Evolutionary conservation across 2,797 vertebrate genomes (phyloP).

Genomic region (Acipenser ruthenus): DNA sequence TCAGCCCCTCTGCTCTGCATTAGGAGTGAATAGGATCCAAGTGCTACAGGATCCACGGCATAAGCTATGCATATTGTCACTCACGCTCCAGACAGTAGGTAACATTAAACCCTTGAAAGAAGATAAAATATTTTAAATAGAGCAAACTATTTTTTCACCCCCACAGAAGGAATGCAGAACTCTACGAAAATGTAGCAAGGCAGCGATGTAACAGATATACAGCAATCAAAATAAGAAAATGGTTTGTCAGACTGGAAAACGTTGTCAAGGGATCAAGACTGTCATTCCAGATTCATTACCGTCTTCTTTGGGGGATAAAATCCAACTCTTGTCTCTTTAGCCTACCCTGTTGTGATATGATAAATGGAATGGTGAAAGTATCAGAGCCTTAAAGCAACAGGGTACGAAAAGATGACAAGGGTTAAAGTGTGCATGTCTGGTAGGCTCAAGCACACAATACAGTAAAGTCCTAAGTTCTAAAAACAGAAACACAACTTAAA

Average conservation of each 20-base stretch:
- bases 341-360: conserved; percentile 9
- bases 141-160: no score
- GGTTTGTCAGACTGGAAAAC: background rate
- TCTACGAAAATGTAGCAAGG: background rate
- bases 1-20: no score
- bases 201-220: conserved; percentile 7
- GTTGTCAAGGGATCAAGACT: conserved; percentile 6
- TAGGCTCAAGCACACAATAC: background rate
- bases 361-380: conserved; percentile 3
- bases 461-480: no score
- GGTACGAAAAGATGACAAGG: background rate
- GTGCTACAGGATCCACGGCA: no score
- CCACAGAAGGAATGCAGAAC: background rate
- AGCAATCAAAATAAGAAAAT: background rate
- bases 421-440: background rate
- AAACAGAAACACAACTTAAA: no score
- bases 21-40: no score
- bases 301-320: conserved; percentile 10
- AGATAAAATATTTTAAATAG: background rate
- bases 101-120: background rate
- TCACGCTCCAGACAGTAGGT: background rate
- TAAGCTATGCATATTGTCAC: background rate
- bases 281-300: conserved; percentile 13
- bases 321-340: conserved; percentile 8
- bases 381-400: conserved; percentile 6